phyloP scores from a whole-genome alignment of 2,113 vertebrate species.

The Merops nubicus region DNA sequence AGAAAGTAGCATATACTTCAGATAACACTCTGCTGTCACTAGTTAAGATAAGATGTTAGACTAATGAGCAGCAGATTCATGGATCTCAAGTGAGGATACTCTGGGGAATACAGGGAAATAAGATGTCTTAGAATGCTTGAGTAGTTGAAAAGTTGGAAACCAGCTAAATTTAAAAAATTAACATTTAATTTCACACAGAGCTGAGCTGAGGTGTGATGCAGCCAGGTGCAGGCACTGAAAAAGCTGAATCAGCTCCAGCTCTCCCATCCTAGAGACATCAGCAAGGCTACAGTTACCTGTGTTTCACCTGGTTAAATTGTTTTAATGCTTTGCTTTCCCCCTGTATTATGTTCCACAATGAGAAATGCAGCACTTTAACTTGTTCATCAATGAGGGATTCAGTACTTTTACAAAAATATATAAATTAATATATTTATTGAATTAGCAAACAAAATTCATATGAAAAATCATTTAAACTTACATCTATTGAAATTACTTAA shows the following conservation, averaged over 20 bases:
- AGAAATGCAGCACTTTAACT: background rate
- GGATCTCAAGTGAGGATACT: background rate
- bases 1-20: background rate
- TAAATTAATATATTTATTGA: background rate
- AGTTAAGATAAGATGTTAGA: background rate
- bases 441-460: background rate
- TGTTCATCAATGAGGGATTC: background rate
- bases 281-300: background rate
- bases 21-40: background rate
- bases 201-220: background rate
- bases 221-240: background rate
- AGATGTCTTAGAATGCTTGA: background rate
- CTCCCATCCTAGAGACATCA: background rate
- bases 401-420: too few species aligned
- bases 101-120: background rate
- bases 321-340: background rate
- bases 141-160: background rate
- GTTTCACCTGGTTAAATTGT: background rate
- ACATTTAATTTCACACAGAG: background rate
- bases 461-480: background rate
- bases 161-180: background rate
- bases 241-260: background rate
- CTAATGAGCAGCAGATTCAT: background rate
- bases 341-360: background rate
- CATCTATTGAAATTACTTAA: background rate